Conservation (phyloP, 2,888 invertebrate genomes). For the Lasioglossum pauxillum region DNA sequence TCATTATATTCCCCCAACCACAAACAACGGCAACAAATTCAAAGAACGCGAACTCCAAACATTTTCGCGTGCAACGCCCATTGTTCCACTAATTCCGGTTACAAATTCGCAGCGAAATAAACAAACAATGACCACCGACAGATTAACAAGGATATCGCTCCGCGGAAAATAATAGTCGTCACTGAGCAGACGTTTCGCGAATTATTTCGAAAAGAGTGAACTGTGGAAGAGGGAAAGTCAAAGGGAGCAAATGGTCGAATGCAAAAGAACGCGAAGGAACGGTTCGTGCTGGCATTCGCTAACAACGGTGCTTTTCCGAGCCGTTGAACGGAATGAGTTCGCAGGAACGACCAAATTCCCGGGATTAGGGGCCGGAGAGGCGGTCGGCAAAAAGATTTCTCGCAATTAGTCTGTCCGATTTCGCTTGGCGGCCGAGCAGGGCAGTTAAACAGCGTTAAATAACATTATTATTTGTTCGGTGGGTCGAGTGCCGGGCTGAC, state of each 20-base stretch:
- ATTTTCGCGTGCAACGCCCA: neutral
- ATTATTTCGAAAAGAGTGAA: neutral
- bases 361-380: conserved; percentile 14
- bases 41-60: neutral
- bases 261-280: neutral
- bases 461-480: conserved; percentile 44
- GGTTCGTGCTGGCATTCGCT: neutral
- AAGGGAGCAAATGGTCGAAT: neutral
- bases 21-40: neutral
- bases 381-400: conserved; percentile 32
- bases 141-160: neutral
- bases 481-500: neutral
- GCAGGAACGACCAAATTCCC: conserved; percentile 21
- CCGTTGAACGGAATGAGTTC: conserved; percentile 19
- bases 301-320: neutral
- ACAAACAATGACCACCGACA: neutral
- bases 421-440: neutral
- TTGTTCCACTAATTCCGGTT: neutral
- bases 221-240: neutral
- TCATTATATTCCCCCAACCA: neutral
- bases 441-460: conserved; percentile 47
- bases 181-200: neutral
- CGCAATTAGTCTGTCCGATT: conserved; percentile 43
- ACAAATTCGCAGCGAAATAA: neutral
- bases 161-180: neutral